Evolutionary conservation across 2,888 invertebrate genomes (phyloP).

Genomic region (Chloroclysta siterata): DNA sequence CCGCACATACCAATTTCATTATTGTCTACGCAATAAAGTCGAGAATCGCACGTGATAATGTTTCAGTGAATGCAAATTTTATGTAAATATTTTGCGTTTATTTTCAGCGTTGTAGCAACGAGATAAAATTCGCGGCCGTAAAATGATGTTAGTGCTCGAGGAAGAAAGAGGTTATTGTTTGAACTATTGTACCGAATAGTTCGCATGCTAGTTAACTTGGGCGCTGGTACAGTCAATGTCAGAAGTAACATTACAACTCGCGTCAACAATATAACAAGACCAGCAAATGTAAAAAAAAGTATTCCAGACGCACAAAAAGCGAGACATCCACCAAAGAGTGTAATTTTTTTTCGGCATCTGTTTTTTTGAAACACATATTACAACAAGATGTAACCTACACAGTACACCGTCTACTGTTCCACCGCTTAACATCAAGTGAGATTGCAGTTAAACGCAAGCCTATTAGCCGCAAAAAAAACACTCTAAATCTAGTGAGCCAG

Average conservation of each 20-base stretch:
- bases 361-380: too few relatives aligned
- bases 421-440: too few relatives aligned
- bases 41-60: slow-evolving; percentile 51
- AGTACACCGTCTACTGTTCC: too few relatives aligned
- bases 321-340: too few relatives aligned
- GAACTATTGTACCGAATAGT: slow-evolving; percentile 60
- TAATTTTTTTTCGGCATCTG: too few relatives aligned
- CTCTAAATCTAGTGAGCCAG: too few relatives aligned
- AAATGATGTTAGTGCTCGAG: slow-evolving; percentile 64
- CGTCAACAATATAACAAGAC: slow-evolving; percentile 29
- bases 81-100: slow-evolving; percentile 67
- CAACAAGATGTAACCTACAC: too few relatives aligned
- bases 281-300: too few relatives aligned
- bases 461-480: too few relatives aligned
- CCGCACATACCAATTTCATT: slow-evolving; percentile 51
- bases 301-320: too few relatives aligned
- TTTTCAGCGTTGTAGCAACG: slow-evolving; percentile 66
- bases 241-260: slow-evolving; percentile 1
- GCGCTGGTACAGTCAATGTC: slow-evolving; percentile 22
- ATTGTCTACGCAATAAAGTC: slow-evolving; percentile 52
- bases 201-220: slow-evolving; percentile 56
- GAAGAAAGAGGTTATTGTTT: slow-evolving; percentile 66
- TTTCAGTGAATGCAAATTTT: slow-evolving; percentile 58
- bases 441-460: too few relatives aligned
- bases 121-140: slow-evolving; percentile 72